Evolutionary conservation across 1,140 invertebrate species (phyloP).

Genomic region (Oryctes rhinoceros): DNA sequence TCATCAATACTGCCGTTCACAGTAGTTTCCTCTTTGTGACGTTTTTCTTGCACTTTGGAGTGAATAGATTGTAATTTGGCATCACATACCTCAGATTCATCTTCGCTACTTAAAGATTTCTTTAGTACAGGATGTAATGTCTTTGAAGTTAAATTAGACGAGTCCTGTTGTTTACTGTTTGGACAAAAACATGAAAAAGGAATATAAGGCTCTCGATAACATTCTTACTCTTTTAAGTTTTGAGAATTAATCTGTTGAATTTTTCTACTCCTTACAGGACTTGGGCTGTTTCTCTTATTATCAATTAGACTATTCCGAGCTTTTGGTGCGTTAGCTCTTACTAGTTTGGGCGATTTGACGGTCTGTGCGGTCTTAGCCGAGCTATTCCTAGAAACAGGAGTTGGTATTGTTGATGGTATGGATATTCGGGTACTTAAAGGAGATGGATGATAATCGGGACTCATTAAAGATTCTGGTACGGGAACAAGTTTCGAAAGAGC

Average conservation of each 20-base stretch:
- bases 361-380: constrained; percentile 43
- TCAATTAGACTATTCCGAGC: neutral
- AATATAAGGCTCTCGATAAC: neutral
- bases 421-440: constrained; percentile 44
- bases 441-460: constrained; percentile 77
- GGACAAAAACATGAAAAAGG: neutral
- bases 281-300: constrained; percentile 39
- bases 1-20: constrained; percentile 54
- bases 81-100: constrained; percentile 69
- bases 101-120: constrained; percentile 63
- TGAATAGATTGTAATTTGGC: constrained; percentile 69
- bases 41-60: constrained; percentile 66
- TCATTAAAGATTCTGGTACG: constrained; percentile 85
- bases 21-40: constrained; percentile 62
- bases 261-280: constrained; percentile 25
- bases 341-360: constrained; percentile 62
- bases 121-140: constrained; percentile 41
- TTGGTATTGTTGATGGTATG: constrained; percentile 38
- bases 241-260: constrained; percentile 31
- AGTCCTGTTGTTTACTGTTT: constrained; percentile 19
- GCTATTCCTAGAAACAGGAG: constrained; percentile 33
- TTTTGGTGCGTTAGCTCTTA: constrained; percentile 39
- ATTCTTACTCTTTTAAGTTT: constrained; percentile 5
- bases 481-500: constrained; percentile 85
- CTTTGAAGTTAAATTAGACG: neutral